Evolutionary conservation across 2,113 vertebrate species (phyloP).

Genomic region (Pithys albifrons): DNA sequence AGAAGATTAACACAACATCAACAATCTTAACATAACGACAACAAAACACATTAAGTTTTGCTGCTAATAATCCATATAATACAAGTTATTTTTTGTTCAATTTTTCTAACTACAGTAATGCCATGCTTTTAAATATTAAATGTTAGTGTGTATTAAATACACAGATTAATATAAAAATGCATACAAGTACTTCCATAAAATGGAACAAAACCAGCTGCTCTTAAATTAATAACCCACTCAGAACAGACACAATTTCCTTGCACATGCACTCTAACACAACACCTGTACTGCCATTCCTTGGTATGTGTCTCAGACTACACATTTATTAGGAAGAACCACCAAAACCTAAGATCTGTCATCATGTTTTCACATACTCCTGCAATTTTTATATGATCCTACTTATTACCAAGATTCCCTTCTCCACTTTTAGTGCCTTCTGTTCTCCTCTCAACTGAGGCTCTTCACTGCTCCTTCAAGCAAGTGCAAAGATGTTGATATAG

Average conservation of each 20-base stretch:
- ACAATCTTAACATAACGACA: not conserved
- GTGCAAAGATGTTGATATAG: not conserved
- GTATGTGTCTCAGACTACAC: not conserved
- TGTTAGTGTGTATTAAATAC: not conserved
- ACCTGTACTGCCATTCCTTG: not conserved
- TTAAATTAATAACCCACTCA: not conserved
- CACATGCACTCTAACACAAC: not conserved
- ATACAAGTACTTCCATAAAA: not conserved
- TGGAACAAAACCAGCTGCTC: accelerated
- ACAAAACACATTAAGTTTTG: not conserved
- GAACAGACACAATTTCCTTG: not conserved
- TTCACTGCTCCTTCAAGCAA: not conserved
- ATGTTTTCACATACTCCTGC: not conserved
- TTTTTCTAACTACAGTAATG: not conserved
- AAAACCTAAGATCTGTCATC: not conserved
- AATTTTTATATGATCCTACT: not conserved
- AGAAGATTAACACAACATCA: not conserved
- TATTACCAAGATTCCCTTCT: not conserved
- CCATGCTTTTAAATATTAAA: not conserved
- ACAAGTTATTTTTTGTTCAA: not conserved
- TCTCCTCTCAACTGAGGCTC: not conserved
- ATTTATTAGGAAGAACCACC: not conserved
- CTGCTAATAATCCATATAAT: not conserved
- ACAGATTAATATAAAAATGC: not conserved
- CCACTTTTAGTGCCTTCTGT: not conserved